Conservation (phyloP, 2,113 vertebrate species). For the Cololabis saira region DNA sequence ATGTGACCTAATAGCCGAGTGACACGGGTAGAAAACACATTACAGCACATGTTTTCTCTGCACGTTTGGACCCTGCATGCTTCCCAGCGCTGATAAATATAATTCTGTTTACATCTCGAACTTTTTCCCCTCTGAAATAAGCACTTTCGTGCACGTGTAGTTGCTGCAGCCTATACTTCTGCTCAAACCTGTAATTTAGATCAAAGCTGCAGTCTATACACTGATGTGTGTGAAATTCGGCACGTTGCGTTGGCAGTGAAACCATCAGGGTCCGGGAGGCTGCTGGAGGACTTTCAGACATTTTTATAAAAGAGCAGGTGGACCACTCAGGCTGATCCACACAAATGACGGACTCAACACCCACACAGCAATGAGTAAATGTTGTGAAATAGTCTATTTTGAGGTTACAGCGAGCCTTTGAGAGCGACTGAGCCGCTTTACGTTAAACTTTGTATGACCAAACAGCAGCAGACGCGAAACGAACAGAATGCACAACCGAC, state of each 20-base stretch:
- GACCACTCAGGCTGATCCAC: neutral
- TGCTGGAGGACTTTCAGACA: neutral
- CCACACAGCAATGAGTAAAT: no score
- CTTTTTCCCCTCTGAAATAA: constrained; percentile 18
- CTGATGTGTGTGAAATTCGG: neutral
- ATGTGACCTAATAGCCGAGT: constrained; percentile 18
- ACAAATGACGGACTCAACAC: no score
- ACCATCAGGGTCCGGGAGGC: no score
- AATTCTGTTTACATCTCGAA: neutral
- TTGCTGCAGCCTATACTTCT: constrained; percentile 52
- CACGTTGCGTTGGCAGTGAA: neutral
- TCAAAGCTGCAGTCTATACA: constrained; percentile 6
- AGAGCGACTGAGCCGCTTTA: no score
- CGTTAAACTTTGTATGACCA: no score
- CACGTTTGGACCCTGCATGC: constrained; percentile 1
- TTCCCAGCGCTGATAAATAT: neutral
- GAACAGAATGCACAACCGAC: no score
- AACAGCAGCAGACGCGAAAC: no score
- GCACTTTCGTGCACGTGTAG: neutral
- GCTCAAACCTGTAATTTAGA: constrained; percentile 21
- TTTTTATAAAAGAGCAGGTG: constrained; percentile 4
- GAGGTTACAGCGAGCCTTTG: no score
- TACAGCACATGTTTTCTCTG: constrained; percentile 31
- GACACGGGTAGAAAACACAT: constrained; percentile 17
- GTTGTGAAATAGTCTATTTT: no score